Base-by-base conservation (phyloP, 2,888 invertebrate species). In the Helicoverpa assulta region DNA sequence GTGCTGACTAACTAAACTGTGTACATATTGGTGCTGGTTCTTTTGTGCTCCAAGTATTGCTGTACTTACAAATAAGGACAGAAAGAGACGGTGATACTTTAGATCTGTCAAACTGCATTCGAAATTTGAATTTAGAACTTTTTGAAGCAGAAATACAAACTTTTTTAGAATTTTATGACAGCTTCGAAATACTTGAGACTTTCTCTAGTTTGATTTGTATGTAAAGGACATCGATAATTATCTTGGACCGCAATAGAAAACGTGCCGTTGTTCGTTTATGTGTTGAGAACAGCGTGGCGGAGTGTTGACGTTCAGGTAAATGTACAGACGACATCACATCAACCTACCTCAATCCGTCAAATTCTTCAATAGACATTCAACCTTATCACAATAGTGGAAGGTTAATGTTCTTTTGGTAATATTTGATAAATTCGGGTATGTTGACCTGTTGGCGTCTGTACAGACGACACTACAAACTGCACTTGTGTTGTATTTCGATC, bases 261-360 rank as follows among this genome's bases (percentile, higher is more conserved):
- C 4, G 19, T 26, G 14, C 58, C 69, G 76, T 64, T 77, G 78
- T 78, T 58, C 73, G 64, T 78, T 57, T 73, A 56, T 81, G 67
- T 77, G 73, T 77, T 57, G 58, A 53, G 47, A 58, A 56, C 53
- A 55, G 60, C 65, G 64, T 59, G 66, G 18, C 52, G 67, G 60
- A 62, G 57, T 67, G 50, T 61, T 70, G 57, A 61, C 43, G 47
- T 57, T 58, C 80, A 84, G 76, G 80, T 81, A 68, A 40, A 66
- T 6, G 43, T 43, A 43, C 55, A 66, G 37, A 47, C 19, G 55
- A 50, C 64, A 69, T 0, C 33, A 33, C 7, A 33, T 33, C 33
- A 33, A 33, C 33, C 33, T 33, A 33, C 33, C 33, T 7, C 33
- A 33, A 33, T 7, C 7, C 7, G 33, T 7, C 33, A 33, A 33